Conservation (phyloP, 2,888 invertebrate species). For the Melolontha melolontha region DNA sequence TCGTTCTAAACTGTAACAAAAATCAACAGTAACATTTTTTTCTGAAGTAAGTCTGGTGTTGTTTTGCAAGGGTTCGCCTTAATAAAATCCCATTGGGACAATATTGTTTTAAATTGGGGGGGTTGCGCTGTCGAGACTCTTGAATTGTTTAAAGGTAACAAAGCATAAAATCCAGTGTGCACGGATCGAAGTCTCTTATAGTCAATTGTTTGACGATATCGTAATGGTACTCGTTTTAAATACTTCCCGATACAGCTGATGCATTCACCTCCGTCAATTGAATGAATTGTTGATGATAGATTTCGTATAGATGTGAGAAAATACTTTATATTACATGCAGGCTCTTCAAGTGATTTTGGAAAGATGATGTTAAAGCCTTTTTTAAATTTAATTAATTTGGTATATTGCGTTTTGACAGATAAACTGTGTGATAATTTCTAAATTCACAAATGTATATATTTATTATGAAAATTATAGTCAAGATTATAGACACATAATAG, state of each 20-base stretch:
- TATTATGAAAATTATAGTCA: too few relatives aligned
- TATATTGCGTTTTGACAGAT: too few relatives aligned
- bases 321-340: background rate
- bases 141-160: slow-evolving; percentile 62
- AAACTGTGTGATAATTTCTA: too few relatives aligned
- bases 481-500: too few relatives aligned
- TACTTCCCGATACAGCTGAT: slow-evolving; percentile 49
- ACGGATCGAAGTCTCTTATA: slow-evolving; percentile 57
- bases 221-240: slow-evolving; percentile 48
- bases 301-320: background rate
- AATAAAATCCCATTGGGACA: slow-evolving; percentile 2
- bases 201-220: slow-evolving; percentile 59
- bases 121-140: slow-evolving; percentile 48
- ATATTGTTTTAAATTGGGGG: slow-evolving; percentile 48
- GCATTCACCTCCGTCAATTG: slow-evolving; percentile 8
- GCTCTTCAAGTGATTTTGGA: too few relatives aligned
- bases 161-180: slow-evolving; percentile 60
- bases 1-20: slow-evolving; percentile 15
- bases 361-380: too few relatives aligned
- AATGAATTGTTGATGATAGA: slow-evolving; percentile 10
- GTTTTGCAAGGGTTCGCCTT: slow-evolving; percentile 5
- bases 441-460: too few relatives aligned
- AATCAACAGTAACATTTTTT: slow-evolving; percentile 33
- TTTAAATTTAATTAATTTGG: too few relatives aligned
- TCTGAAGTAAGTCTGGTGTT: slow-evolving; percentile 10